Base-by-base conservation (phyloP, 2,888 invertebrate species). In the Sarcophaga caerulescens region DNA sequence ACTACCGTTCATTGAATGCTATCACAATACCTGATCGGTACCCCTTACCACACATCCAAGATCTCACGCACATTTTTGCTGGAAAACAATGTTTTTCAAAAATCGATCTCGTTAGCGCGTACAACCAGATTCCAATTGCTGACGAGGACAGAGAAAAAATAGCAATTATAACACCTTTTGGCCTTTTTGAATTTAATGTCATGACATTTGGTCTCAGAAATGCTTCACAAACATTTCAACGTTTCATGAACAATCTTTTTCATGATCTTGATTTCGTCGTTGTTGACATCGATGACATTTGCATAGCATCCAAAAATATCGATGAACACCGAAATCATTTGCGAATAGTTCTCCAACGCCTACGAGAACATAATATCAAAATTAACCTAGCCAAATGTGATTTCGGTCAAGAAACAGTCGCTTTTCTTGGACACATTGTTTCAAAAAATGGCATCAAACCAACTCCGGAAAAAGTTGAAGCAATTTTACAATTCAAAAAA, bases 131-230 rank as follows among this genome's bases (percentile, higher is more conserved):
- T 52, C 81, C 79, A 57, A 74, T 84, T n/a, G 81, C 63, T 17
- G 25, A 80, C 4, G 81, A 83, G n/a, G 76, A 86, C 45, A 76
- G 74, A 47, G 21, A 74, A 0, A 88, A 87, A 85, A 86, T 87
- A 3, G 86, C 87, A 8, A 90, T 92, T 10, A 90, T 87, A 2
- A 92, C 92, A 2, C 91, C 92, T 0, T 92, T 92, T 77, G 92
- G 91, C 0, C 77, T 92, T 0, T 92, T 89, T 78, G 92, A 92
- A 82, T 91, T 90, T 73, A 77, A 87, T 1, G 75, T 70, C 4
- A 92, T 91, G 92, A 87, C 89, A 1, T 92, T 92, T 79, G 91
- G 91, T 0, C 87, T 93, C 3, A 82, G 90, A 4, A 92, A 92
- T 75, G 91, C 91, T 3, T 89, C 88, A 3, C 90, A 91, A 75